Evolutionary conservation across 2,888 invertebrate species (phyloP), one percentile per base, ranked within the genome.

Genomic region (Gastrophysa polygoni): DNA sequence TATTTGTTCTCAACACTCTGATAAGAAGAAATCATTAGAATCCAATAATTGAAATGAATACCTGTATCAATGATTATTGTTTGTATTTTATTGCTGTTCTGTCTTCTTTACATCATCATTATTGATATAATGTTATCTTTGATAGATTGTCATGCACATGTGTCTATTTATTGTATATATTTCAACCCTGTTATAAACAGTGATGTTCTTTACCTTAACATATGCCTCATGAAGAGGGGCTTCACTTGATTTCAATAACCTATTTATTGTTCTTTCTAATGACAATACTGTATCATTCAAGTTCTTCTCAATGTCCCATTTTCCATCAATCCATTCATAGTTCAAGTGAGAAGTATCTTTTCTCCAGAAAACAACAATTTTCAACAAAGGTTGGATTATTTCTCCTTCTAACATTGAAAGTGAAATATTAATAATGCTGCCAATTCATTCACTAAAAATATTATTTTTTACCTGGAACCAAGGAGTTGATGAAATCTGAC

Each of bases 321-420:
- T 89, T 57, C 86, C 86, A 69, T 89, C 86, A 56, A 95, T 82
- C 95, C 96, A 97, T 80, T 96, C 95, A 80, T 95, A 97, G 75
- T 93, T 93, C 10, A 97, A 83, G 70, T 91, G 90, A n/a, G 89
- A 88, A 8, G 90, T 87, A 76, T 96, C 95, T 43, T 91, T 87
- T 1, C 96, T 87, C 96, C 96, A 97, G 67, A 96, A 87, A 48
- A 96, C 90, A 1, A 95, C 95, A 63, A 96, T 88, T 70, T 92
- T 88, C 64, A 92, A 84, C 46, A 91, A 82, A 51, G 92, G 87
- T 68, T 89, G 91, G 68, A 85, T 79, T n/a, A 82, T 83, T 74
- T 84, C 83, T 1, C 85, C 86, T 67, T 88, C 87, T 75, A 84
- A 82, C 68, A 82, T 75, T 61, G 34, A 24, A 48, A 59, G 10